Evolutionary conservation across 2,888 invertebrate species (phyloP).

Genomic region (Drosophila cognata): DNA sequence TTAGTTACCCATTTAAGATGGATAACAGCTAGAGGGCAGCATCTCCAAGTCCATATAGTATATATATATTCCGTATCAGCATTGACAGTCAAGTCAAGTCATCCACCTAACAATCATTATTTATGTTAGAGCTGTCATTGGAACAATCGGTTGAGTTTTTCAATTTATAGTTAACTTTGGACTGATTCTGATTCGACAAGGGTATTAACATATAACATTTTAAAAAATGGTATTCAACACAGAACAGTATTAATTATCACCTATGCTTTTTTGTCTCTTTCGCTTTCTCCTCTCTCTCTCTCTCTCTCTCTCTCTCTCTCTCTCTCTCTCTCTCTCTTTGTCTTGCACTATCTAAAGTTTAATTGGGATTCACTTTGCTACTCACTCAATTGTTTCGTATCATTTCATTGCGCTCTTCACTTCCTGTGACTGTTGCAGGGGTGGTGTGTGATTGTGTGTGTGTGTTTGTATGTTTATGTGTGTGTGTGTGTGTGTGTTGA

Average conservation of each 20-base stretch:
- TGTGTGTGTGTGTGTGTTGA: neutral
- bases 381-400: slow-evolving; percentile 26
- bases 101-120: neutral
- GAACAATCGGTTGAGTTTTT: neutral
- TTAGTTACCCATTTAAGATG: neutral
- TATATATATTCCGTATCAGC: no score
- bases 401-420: slow-evolving; percentile 21
- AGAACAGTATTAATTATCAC: neutral
- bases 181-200: neutral
- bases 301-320: no score
- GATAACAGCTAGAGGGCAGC: neutral
- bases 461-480: no score
- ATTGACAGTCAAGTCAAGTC: neutral
- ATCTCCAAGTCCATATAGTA: no score
- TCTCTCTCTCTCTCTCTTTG: neutral
- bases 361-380: slow-evolving; percentile 41
- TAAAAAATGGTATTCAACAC: neutral
- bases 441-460: neutral
- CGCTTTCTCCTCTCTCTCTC: neutral
- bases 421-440: neutral
- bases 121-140: no score
- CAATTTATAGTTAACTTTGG: neutral
- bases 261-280: neutral
- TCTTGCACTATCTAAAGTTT: slow-evolving; percentile 14
- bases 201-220: neutral